phyloP scores from a whole-genome alignment of 2,888 invertebrate species.

The Cerceris ruficornis region DNA sequence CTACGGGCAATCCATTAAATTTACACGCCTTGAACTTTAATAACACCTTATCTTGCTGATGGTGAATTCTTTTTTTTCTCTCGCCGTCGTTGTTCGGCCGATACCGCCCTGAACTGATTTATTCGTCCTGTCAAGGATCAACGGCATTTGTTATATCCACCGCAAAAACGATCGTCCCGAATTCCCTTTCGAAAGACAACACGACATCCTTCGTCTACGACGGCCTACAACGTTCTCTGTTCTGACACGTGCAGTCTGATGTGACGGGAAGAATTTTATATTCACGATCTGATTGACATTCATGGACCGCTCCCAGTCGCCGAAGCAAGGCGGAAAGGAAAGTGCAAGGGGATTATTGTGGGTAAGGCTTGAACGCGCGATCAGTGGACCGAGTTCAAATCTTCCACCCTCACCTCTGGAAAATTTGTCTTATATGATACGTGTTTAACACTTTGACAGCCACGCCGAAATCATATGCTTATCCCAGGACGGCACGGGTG shows the following conservation, averaged over 20 bases:
- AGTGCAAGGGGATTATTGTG: conserved; percentile 9
- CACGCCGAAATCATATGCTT: too few relatives aligned
- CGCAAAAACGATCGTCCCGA: conserved; percentile 9
- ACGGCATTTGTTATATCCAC: conserved; percentile 4
- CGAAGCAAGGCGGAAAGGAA: conserved; percentile 37
- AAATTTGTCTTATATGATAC: too few relatives aligned
- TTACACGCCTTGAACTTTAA: background rate
- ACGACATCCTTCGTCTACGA: background rate
- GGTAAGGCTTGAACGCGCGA: background rate
- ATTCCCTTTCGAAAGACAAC: background rate
- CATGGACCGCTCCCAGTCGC: conserved; percentile 35
- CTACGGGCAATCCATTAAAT: background rate
- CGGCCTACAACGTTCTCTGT: background rate
- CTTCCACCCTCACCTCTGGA: too few relatives aligned
- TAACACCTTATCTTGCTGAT: background rate
- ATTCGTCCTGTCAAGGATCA: conserved; percentile 10
- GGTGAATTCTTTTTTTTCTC: conserved; percentile 1
- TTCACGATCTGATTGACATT: conserved; percentile 29
- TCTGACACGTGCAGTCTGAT: conserved; percentile 1
- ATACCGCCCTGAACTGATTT: conserved; percentile 2
- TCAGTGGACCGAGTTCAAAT: background rate
- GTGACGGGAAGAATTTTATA: conserved; percentile 43
- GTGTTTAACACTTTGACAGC: too few relatives aligned
- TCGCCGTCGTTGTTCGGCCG: background rate
- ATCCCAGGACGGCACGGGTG: too few relatives aligned